Evolutionary conservation across 2,888 invertebrate genomes (phyloP), one percentile per base, ranked within the genome.

Genomic region (Agriopis marginaria): DNA sequence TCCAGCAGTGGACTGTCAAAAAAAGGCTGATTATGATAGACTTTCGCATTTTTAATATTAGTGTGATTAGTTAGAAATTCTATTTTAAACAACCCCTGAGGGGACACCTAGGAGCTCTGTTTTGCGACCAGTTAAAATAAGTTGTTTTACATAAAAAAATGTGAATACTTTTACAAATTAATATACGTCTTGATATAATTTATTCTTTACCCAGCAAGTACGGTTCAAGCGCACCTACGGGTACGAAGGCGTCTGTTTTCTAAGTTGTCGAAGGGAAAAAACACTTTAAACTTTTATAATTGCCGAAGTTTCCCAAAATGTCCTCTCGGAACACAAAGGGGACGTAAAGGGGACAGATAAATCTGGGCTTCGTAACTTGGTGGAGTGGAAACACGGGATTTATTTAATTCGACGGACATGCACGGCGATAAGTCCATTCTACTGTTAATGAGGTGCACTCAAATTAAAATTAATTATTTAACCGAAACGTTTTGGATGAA

Each of bases 201-300:
- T 54, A 62, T 62, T 53, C 62, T 23, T 23, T 7, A 44, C 42
- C 32, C 14, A 53, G 44, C 44, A 44, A 53, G 44, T 53, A 44
- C 17, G 42, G 53, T 62, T 53, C n/a, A 10, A 53, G 7, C 44
- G 45, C 58, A 58, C 58, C 45, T 58, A 58, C 58, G 58, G 51
- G 51, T 54, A 54, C 8, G 40, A 39, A n/a, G 61, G 51, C 75
- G 74, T 75, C 77, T 82, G 79, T 82, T 82, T 80, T 74, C 73
- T 69, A 76, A 77, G 75, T 77, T 78, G 82, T 81, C 75, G 72
- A 72, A 76, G 79, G 77, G 77, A 84, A 84, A 86, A 85, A 86
- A 84, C 80, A 83, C 81, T 83, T 84, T 77, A 77, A 86, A 86
- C 87, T 87, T 87, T 85, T 83, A 82, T 86, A 86, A 87, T 87